Base-by-base conservation (phyloP, 64 coral and sea anemone genomes). In the Pocillopora verrucosa region DNA sequence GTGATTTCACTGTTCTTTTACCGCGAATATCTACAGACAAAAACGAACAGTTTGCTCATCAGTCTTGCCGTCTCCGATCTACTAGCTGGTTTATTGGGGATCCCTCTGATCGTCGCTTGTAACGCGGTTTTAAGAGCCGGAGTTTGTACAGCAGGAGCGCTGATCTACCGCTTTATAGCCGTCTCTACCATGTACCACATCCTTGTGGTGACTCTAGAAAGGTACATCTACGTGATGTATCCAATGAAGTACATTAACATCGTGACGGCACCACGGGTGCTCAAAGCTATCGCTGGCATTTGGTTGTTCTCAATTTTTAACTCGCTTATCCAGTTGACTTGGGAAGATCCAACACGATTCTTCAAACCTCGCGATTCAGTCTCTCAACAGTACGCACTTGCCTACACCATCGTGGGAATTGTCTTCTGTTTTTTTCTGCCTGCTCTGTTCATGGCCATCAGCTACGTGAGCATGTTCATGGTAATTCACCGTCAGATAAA, bases 171-270 rank as follows among this genome's bases (percentile, higher is more conserved):
- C 9, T 88, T 97, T n/a, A 68, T 80, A 11, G 92, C 88, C 0
- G 82, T 97, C 19, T 97, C 95, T 13, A 91, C 87, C 19, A 97
- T 97, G 88, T 89, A 92, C 51, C 95, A 97, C 36, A 97, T 97
- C 34, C 90, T 89, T 19, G 83, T 93, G 3, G 80, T 91, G 0
- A 97, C 95, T 2, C 34, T 97, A 2, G 95, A 97, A 58, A 75
- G 95, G 15, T 97, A 97, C 56, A 97, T 97, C 20, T 97, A 97
- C 74, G 95, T 97, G 1, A 90, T 97, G 88, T 97, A 93, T 24
- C 95, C 95, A 1, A 97, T 97, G 95, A 97, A 97, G 86, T 97
- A 97, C 75, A 97, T 97, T 0, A 92, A 92, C 12, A 97, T 97
- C 88, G 95, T 97, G 38, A 97, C 95, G 4, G 95, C 80, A 2